These are phyloP conservation scores for Mastacembelus armatus DNA, from an alignment of 2,797 vertebrate species.

Conservation along the genomic window DNA sequence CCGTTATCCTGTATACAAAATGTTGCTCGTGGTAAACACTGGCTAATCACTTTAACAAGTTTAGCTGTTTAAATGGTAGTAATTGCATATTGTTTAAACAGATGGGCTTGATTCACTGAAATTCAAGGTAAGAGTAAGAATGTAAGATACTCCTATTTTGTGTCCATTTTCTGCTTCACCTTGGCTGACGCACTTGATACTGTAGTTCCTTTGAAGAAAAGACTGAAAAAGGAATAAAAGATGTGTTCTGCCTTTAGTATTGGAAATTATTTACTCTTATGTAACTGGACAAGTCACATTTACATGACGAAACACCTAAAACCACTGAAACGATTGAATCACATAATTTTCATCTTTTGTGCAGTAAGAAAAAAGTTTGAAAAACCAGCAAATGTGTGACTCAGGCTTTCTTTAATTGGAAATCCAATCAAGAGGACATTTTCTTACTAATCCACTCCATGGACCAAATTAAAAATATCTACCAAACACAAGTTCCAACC, in stretches of 20 bases:
- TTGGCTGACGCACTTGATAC: constrained; percentile 37
- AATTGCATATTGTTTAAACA: constrained; percentile 82
- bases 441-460: no score
- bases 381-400: no score
- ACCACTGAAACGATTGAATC: no score
- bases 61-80: constrained; percentile 83
- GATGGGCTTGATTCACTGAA: constrained; percentile 59
- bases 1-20: constrained; percentile 84
- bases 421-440: background rate
- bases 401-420: no score
- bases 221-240: constrained; percentile 64
- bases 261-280: constrained; percentile 35
- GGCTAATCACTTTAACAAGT: constrained; percentile 82
- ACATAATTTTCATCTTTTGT: no score
- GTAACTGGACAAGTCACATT: constrained; percentile 35
- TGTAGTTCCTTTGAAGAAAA: constrained; percentile 47
- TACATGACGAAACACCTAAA: no score
- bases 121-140: constrained; percentile 47
- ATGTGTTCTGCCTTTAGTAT: constrained; percentile 47
- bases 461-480: background rate
- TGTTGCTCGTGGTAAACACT: constrained; percentile 84
- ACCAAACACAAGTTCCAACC: background rate
- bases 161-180: constrained; percentile 56
- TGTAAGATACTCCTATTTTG: constrained; percentile 25
- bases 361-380: no score